phyloP scores from a whole-genome alignment of 1,140 invertebrate species.

The Diabrotica virgifera region DNA sequence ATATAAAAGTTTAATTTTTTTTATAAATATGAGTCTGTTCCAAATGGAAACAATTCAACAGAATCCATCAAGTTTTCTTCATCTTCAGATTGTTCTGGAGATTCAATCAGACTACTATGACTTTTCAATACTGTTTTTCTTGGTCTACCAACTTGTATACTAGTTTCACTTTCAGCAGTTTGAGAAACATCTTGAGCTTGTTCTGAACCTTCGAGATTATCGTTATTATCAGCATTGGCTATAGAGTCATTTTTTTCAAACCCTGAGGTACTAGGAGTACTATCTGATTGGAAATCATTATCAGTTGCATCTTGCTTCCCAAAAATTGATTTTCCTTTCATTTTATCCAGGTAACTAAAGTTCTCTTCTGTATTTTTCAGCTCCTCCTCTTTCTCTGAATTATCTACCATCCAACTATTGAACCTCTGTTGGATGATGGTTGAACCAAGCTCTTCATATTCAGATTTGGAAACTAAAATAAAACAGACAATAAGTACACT shows the following conservation, averaged over 20 bases:
- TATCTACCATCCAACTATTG: constrained; percentile 36
- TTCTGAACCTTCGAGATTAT: not conserved
- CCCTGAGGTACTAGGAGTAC: not conserved
- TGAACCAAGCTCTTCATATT: constrained; percentile 84
- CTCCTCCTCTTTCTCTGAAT: constrained; percentile 22
- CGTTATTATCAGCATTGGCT: not conserved
- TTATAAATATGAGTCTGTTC: constrained; percentile 25
- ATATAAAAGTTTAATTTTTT: not conserved
- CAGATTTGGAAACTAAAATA: constrained; percentile 72
- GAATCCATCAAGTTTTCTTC: constrained; percentile 22
- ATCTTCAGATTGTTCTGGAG: not conserved
- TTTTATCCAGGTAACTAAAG: constrained; percentile 22
- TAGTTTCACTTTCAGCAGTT: constrained; percentile 3
- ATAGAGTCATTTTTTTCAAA: not conserved
- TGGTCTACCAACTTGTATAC: not conserved
- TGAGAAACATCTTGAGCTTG: constrained; percentile 3
- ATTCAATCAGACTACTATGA: not conserved
- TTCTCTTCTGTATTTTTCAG: constrained; percentile 1
- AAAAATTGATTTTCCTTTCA: constrained; percentile 26
- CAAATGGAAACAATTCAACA: constrained; percentile 25
- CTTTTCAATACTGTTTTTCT: not conserved
- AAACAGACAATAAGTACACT: too few species aligned
- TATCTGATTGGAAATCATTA: not conserved
- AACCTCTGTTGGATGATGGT: constrained; percentile 40
- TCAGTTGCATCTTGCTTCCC: constrained; percentile 23